Evolutionary conservation across 2,888 invertebrate species (phyloP).

Genomic region (Notodonta dromedarius): DNA sequence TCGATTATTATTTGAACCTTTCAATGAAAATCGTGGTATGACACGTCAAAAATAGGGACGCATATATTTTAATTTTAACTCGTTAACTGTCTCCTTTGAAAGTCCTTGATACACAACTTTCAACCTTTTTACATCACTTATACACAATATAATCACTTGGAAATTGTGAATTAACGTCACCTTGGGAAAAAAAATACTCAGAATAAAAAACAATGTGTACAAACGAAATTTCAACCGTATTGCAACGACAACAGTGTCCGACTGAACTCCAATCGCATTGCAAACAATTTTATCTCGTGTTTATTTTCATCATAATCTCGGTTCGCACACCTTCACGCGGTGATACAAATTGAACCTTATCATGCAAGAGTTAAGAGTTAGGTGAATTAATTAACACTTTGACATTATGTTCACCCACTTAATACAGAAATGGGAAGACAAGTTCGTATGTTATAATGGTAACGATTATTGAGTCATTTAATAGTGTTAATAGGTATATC

Average conservation of each 20-base stretch:
- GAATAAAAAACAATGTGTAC: not conserved
- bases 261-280: not conserved
- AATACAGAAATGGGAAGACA: constrained; percentile 5
- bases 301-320: constrained; percentile 7
- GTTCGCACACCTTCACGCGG: not conserved
- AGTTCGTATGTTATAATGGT: not conserved
- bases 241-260: not conserved
- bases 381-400: not conserved
- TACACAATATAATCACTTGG: constrained; percentile 1
- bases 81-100: not conserved
- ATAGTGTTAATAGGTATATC: too few species aligned
- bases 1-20: too few species aligned
- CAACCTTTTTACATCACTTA: not conserved
- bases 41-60: not conserved
- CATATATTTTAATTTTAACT: not conserved
- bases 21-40: too few species aligned
- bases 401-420: constrained; percentile 2
- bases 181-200: not conserved
- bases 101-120: constrained; percentile 2
- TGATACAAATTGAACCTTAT: constrained; percentile 3
- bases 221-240: constrained; percentile 1
- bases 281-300: constrained; percentile 11
- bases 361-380: not conserved
- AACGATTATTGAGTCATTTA: not conserved
- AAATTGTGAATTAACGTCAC: not conserved